Conservation (phyloP, 2,888 invertebrate genomes). For the Eupithecia centaureata region DNA sequence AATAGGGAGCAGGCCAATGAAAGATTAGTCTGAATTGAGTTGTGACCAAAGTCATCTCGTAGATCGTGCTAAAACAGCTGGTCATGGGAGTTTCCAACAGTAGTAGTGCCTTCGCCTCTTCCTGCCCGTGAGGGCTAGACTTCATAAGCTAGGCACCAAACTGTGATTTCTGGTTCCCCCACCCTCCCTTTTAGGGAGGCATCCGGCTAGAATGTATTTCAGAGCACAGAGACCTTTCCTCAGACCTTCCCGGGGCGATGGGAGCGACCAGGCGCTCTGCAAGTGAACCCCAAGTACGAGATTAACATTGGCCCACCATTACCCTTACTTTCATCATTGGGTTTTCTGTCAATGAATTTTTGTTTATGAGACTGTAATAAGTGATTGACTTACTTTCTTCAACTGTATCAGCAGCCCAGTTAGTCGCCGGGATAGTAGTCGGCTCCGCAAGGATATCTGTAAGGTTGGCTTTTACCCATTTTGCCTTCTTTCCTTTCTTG, state of each 20-base stretch:
- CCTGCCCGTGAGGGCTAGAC: conserved; percentile 70
- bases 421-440: conserved; percentile 83
- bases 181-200: conserved; percentile 85
- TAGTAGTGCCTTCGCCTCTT: conserved; percentile 71
- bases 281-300: conserved; percentile 89
- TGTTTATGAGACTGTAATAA: neutral
- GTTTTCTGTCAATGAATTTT: conserved; percentile 40
- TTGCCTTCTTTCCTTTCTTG: conserved; percentile 94
- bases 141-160: conserved; percentile 80
- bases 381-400: conserved; percentile 86
- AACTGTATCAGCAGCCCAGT: conserved; percentile 94
- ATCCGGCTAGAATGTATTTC: conserved; percentile 87
- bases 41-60: conserved; percentile 87
- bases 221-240: conserved; percentile 84
- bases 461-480: conserved; percentile 92
- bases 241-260: conserved; percentile 92
- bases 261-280: conserved; percentile 85
- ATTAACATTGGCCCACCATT: conserved; percentile 87
- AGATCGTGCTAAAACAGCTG: conserved; percentile 90
- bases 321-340: conserved; percentile 78
- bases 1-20: conserved; percentile 84
- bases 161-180: conserved; percentile 90
- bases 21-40: conserved; percentile 96
- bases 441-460: conserved; percentile 92
- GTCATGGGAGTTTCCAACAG: conserved; percentile 89